These are phyloP conservation scores for Suricata suricatta DNA, from an alignment of 2,113 vertebrate genomes.

Conservation along the genomic window DNA sequence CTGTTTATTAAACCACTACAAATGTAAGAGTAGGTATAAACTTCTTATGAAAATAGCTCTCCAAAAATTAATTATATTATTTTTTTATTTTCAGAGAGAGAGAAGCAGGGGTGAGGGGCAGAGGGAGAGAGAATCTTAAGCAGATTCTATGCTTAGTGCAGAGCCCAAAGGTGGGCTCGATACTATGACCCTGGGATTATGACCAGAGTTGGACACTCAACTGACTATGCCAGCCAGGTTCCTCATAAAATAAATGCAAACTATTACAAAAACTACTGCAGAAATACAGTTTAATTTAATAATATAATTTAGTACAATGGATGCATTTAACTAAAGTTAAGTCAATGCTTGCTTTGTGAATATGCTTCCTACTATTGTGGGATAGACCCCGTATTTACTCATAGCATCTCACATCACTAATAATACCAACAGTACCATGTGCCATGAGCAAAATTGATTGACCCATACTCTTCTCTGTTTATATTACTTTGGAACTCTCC, in stretches of 20 bases:
- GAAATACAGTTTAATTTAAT: not conserved
- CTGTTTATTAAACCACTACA: not conserved
- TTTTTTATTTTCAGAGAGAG: too few relatives aligned
- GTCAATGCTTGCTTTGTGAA: not conserved
- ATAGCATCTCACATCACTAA: not conserved
- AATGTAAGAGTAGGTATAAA: not conserved
- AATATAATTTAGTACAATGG: not conserved
- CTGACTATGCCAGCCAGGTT: too few relatives aligned
- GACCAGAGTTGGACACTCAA: too few relatives aligned
- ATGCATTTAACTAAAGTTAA: not conserved
- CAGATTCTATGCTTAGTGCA: too few relatives aligned
- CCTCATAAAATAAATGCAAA: not conserved
- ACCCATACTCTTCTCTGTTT: not conserved
- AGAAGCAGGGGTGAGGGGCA: too few relatives aligned
- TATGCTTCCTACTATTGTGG: not conserved
- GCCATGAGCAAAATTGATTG: not conserved
- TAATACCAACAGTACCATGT: not conserved
- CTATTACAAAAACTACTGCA: not conserved
- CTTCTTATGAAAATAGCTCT: not conserved
- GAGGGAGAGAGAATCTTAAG: too few relatives aligned
- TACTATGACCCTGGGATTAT: too few relatives aligned
- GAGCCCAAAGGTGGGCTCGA: too few relatives aligned
- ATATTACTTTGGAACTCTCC: not conserved
- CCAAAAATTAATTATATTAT: not conserved
- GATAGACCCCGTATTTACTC: not conserved